These are phyloP conservation scores for Dusona sp. DNA, from an alignment of 2,888 invertebrate species.

Conservation along the genomic window DNA sequence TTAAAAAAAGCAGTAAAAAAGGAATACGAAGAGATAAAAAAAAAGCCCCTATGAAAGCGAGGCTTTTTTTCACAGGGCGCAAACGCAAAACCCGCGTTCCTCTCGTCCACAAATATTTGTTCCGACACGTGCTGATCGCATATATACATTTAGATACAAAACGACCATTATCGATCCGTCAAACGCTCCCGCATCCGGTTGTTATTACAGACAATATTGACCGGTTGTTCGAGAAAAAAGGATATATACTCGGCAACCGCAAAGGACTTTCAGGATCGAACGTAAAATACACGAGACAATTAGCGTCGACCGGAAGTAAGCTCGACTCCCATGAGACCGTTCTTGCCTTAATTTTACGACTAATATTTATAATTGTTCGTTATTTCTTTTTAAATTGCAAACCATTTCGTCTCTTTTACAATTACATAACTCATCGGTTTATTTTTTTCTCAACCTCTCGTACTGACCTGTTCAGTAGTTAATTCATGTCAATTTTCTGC, in stretches of 20 bases:
- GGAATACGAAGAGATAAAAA: conserved; percentile 12
- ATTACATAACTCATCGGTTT: too few relatives aligned
- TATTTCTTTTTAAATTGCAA: too few relatives aligned
- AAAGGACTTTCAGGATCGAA: neutral
- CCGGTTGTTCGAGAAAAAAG: conserved; percentile 67
- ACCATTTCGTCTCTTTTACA: too few relatives aligned
- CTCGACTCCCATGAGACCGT: neutral
- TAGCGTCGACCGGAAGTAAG: neutral
- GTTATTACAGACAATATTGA: conserved; percentile 76
- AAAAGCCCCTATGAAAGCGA: conserved; percentile 16
- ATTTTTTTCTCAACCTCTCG: too few relatives aligned
- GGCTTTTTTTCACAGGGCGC: conserved; percentile 1
- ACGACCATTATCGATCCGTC: conserved; percentile 74
- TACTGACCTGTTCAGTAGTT: too few relatives aligned
- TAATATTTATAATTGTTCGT: too few relatives aligned
- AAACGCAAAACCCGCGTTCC: conserved; percentile 30
- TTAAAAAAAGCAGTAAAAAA: neutral
- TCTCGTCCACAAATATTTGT: conserved; percentile 66
- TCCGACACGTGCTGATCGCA: conserved; percentile 65
- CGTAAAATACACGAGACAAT: neutral
- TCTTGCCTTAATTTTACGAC: neutral
- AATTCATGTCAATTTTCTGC: too few relatives aligned
- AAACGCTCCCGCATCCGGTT: conserved; percentile 73
- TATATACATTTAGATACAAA: conserved; percentile 62
- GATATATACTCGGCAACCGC: conserved; percentile 10